These are phyloP conservation scores for Leptinotarsa defecta DNA, from an alignment of 1,140 invertebrate genomes.

Conservation along the genomic window DNA sequence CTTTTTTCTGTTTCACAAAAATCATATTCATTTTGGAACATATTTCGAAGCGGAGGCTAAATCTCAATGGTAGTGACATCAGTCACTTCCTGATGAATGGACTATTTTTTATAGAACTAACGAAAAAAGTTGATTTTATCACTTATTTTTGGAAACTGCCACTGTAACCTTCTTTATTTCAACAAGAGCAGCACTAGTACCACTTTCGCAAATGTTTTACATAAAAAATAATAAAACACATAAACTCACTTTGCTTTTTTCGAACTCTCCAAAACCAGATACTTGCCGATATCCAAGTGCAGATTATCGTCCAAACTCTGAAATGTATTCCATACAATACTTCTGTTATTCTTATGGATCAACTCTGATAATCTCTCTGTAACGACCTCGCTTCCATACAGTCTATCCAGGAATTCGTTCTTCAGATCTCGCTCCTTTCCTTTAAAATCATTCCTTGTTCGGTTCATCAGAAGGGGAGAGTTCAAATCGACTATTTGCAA, in stretches of 20 bases:
- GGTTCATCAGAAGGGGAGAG: neutral
- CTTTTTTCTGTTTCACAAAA: too few species aligned
- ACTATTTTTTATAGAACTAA: too few species aligned
- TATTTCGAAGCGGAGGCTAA: too few species aligned
- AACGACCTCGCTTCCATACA: slow-evolving; percentile 10
- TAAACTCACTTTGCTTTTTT: slow-evolving; percentile 10
- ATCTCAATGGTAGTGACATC: too few species aligned
- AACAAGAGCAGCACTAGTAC: too few species aligned
- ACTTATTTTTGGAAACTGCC: too few species aligned
- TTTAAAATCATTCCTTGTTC: slow-evolving; percentile 5
- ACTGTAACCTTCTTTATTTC: too few species aligned
- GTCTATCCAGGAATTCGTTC: slow-evolving; percentile 8
- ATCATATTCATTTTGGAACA: too few species aligned
- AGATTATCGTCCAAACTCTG: slow-evolving; percentile 5
- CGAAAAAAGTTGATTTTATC: too few species aligned
- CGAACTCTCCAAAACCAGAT: neutral
- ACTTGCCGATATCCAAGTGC: neutral
- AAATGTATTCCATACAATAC: slow-evolving; percentile 16
- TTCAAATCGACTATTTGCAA: neutral
- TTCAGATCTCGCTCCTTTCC: neutral
- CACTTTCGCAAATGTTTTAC: too few species aligned
- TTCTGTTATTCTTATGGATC: slow-evolving; percentile 22
- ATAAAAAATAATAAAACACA: too few species aligned
- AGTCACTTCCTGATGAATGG: too few species aligned
- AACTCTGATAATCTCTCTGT: slow-evolving; percentile 11